A percentile compares a stretch with the other conserved stretches of the same genome.
phyloP scores from a whole-genome alignment of 2,113 vertebrate species.

The Megalops atlanticus region DNA sequence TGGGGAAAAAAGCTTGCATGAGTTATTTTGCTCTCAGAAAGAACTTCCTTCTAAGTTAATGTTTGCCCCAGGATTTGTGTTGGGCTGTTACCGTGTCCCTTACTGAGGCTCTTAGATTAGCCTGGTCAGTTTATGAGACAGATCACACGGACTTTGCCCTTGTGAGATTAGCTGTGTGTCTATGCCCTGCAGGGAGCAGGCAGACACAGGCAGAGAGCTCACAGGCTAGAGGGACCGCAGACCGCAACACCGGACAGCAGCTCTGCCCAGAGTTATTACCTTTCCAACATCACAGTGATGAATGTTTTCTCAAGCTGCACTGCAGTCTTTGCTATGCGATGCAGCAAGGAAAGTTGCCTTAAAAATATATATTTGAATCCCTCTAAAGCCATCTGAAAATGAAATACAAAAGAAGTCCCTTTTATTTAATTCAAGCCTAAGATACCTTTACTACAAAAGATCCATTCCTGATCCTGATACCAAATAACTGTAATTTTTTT shows the following conservation, averaged over 20 bases:
- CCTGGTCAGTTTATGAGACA: slow-evolving; percentile 8
- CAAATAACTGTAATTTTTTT: background rate
- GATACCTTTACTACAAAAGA: background rate
- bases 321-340: background rate
- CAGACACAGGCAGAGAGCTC: background rate
- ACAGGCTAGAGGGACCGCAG: background rate
- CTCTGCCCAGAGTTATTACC: background rate
- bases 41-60: background rate
- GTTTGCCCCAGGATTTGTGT: background rate
- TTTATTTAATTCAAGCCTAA: background rate
- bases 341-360: background rate
- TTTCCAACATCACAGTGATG: background rate
- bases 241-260: background rate
- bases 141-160: background rate
- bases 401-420: slow-evolving; percentile 11
- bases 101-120: slow-evolving; percentile 36
- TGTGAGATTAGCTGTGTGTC: background rate
- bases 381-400: background rate
- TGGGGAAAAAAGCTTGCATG: background rate
- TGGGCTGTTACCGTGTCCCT: slow-evolving; percentile 21
- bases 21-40: background rate
- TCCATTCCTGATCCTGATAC: background rate
- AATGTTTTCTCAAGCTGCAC: background rate
- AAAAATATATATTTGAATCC: background rate
- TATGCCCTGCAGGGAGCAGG: background rate